Percentiles rank a stretch among this genome's conserved stretches.
Evolutionary conservation across 92 coral and sea anemone species (phyloP).

Genomic region (Micromussa lordhowensis): DNA sequence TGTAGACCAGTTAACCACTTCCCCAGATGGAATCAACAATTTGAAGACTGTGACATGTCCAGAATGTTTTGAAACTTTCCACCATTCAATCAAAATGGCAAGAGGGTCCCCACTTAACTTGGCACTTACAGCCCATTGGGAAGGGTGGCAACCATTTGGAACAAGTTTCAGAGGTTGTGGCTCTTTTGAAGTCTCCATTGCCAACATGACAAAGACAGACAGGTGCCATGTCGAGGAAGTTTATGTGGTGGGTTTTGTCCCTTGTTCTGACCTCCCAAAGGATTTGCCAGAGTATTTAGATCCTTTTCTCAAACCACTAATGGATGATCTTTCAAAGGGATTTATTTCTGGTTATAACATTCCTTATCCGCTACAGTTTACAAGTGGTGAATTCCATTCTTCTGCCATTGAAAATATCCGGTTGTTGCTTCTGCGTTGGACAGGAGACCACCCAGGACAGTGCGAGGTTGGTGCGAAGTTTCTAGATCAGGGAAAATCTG

Average conservation of each 20-base stretch:
- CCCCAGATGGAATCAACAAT: slow-evolving; percentile 30
- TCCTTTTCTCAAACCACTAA: slow-evolving; percentile 68
- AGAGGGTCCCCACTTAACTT: slow-evolving; percentile 66
- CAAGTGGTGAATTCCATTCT: slow-evolving; percentile 12
- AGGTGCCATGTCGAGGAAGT: slow-evolving; percentile 71
- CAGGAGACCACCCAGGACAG: slow-evolving; percentile 79
- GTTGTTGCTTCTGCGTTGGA: slow-evolving; percentile 63
- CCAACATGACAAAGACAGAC: slow-evolving; percentile 65
- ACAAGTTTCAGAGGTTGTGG: slow-evolving; percentile 75
- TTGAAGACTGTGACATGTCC: slow-evolving; percentile 71
- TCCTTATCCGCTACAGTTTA: slow-evolving; percentile 27
- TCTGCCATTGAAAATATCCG: slow-evolving; percentile 53
- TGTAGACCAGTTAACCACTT: slow-evolving; percentile 43
- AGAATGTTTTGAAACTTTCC: slow-evolving; percentile 58
- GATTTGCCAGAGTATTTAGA: slow-evolving; percentile 46
- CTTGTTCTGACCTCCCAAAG: slow-evolving; percentile 46
- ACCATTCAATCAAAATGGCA: slow-evolving; percentile 49
- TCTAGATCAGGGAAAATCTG: slow-evolving; percentile 73
- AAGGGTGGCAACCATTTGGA: slow-evolving; percentile 81
- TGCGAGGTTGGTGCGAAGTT: slow-evolving; percentile 81
- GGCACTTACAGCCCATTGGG: slow-evolving; percentile 75
- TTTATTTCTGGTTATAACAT: slow-evolving; percentile 62
- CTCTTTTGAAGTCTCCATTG: slow-evolving; percentile 68
- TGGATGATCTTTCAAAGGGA: slow-evolving; percentile 56
- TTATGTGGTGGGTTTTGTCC: slow-evolving; percentile 71